Percentiles rank a stretch among this genome's conserved stretches.
phyloP scores from a whole-genome alignment of 2,888 invertebrate species.

The Hypena proboscidalis region DNA sequence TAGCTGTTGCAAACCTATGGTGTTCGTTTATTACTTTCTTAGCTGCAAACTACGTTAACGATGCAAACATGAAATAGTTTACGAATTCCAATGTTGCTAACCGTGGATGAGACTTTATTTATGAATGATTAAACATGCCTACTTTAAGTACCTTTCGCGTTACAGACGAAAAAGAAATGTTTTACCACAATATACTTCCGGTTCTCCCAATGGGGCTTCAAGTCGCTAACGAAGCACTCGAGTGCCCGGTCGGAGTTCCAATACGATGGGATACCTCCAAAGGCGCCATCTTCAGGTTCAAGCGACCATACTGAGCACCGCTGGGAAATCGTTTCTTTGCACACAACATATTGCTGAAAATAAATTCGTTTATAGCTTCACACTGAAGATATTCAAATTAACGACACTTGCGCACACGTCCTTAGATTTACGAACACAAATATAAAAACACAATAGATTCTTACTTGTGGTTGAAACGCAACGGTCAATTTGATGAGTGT shows the following conservation, averaged over 20 bases:
- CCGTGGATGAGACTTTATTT: too few species aligned
- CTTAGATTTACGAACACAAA: conserved; percentile 6
- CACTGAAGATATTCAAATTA: too few species aligned
- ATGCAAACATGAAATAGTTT: too few species aligned
- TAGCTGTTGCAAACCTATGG: too few species aligned
- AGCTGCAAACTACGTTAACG: too few species aligned
- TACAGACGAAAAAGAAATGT: conserved; percentile 2
- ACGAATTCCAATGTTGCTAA: too few species aligned
- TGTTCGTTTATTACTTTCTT: too few species aligned
- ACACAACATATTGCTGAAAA: conserved; percentile 52
- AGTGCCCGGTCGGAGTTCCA: conserved; percentile 30
- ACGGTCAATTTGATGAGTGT: conserved; percentile 19
- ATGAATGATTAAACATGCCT: too few species aligned
- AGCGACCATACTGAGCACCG: conserved; percentile 56
- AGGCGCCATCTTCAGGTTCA: conserved; percentile 27
- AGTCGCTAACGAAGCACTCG: conserved; percentile 54
- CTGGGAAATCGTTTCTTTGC: conserved; percentile 50
- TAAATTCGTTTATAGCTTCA: conserved; percentile 11
- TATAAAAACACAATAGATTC: conserved; percentile 16
- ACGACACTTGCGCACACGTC: too few species aligned
- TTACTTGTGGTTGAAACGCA: conserved; percentile 42
- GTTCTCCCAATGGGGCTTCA: conserved; percentile 34
- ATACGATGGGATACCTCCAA: conserved; percentile 27
- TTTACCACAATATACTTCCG: conserved; percentile 45
- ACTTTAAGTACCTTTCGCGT: too few species aligned